Conservation (phyloP, 2,113 vertebrate genomes). For the Bucco capensis region DNA sequence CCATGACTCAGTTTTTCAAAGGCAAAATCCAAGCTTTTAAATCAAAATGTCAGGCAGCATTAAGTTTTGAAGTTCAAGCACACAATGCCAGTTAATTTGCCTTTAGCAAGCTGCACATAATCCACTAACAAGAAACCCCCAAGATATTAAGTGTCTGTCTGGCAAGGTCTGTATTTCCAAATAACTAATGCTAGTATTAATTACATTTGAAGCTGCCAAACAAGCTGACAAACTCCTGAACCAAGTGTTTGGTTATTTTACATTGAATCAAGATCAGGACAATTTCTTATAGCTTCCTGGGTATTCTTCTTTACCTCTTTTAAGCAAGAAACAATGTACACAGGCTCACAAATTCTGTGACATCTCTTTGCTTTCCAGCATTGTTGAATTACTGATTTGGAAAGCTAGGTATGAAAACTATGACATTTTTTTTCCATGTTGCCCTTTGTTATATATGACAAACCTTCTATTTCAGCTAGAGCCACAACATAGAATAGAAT, state of each 20-base stretch:
- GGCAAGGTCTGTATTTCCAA: not conserved
- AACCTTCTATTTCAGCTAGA: not conserved
- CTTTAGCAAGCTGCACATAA: slow-evolving; percentile 1
- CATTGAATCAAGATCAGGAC: not conserved
- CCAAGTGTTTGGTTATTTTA: not conserved
- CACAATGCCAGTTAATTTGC: not conserved
- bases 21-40: not conserved
- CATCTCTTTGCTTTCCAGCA: not conserved
- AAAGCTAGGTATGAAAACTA: not conserved
- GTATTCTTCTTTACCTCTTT: not conserved
- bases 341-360: not conserved
- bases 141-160: not conserved
- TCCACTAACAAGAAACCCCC: not conserved
- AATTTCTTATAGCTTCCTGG: not conserved
- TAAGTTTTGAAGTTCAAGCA: slow-evolving; percentile 6
- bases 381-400: not conserved
- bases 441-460: not conserved
- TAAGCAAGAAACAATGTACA: not conserved
- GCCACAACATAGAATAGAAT: no score
- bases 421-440: not conserved
- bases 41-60: slow-evolving; percentile 23
- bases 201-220: slow-evolving; percentile 1
- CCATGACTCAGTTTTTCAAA: not conserved
- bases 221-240: not conserved
- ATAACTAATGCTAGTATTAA: not conserved